Conservation (phyloP, 2,797 vertebrate species). For the Chromis chromis region DNA sequence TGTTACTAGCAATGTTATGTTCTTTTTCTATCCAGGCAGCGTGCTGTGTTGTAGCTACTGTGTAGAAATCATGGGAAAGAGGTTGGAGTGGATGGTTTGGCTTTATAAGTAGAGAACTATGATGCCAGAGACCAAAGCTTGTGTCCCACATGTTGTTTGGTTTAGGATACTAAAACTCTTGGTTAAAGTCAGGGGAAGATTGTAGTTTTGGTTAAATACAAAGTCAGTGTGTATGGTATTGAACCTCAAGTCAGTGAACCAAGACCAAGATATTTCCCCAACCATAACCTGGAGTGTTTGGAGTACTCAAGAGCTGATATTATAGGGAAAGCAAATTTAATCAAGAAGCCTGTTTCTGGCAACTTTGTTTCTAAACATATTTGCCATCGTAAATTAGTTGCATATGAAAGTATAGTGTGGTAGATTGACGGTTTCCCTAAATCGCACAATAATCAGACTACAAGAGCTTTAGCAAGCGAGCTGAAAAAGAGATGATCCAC, state of each 20-base stretch:
- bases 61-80: background rate
- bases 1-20: background rate
- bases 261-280: background rate
- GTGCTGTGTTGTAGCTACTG: background rate
- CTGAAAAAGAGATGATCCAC: background rate
- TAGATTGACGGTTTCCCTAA: background rate
- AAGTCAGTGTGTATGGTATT: background rate
- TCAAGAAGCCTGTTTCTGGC: background rate
- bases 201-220: conserved; percentile 2
- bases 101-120: conserved; percentile 1
- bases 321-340: too few relatives aligned
- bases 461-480: conserved; percentile 7
- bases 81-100: conserved; percentile 8
- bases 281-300: background rate
- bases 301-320: background rate
- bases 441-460: background rate
- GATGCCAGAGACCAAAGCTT: conserved; percentile 1
- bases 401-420: background rate
- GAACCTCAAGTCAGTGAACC: background rate
- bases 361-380: background rate
- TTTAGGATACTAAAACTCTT: conserved; percentile 7
- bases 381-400: background rate
- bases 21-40: background rate
- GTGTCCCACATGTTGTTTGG: conserved; percentile 4
- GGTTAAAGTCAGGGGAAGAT: conserved; percentile 11